Evolutionary conservation across 1,140 invertebrate species (phyloP).

Genomic region (Dendrolimus punctatus): DNA sequence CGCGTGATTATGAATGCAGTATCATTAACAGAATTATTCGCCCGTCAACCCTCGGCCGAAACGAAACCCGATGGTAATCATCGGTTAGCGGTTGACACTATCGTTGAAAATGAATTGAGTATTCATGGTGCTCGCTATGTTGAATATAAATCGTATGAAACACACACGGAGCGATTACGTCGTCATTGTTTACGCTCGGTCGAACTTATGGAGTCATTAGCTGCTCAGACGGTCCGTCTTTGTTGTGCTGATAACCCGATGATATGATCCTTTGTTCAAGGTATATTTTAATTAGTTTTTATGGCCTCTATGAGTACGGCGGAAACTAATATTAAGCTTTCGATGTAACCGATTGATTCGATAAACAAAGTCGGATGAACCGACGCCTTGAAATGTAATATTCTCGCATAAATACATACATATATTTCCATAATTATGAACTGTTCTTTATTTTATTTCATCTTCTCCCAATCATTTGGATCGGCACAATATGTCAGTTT

Average conservation of each 20-base stretch:
- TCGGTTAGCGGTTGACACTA: constrained; percentile 32
- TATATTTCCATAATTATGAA: too few species aligned
- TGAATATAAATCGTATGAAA: constrained; percentile 26
- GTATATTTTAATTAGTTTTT: constrained; percentile 20
- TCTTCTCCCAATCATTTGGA: too few species aligned
- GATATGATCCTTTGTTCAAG: constrained; percentile 18
- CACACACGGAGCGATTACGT: constrained; percentile 20
- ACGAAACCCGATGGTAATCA: constrained; percentile 28
- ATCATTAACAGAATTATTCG: too few species aligned
- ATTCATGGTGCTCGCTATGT: constrained; percentile 15
- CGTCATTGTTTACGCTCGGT: constrained; percentile 26
- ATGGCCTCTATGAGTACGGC: constrained; percentile 1
- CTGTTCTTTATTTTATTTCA: too few species aligned
- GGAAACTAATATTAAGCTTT: too few species aligned
- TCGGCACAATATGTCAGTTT: too few species aligned
- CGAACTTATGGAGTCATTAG: constrained; percentile 22
- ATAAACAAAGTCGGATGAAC: too few species aligned
- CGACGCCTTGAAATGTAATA: too few species aligned
- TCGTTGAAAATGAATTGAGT: constrained; percentile 36
- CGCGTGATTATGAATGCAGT: too few species aligned
- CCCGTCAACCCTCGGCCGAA: constrained; percentile 1
- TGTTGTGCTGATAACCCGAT: constrained; percentile 17
- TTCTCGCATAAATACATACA: too few species aligned
- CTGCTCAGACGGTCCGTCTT: constrained; percentile 17
- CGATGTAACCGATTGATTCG: too few species aligned